Conservation (phyloP, 2,888 invertebrate genomes). For the Gari tellinella region DNA sequence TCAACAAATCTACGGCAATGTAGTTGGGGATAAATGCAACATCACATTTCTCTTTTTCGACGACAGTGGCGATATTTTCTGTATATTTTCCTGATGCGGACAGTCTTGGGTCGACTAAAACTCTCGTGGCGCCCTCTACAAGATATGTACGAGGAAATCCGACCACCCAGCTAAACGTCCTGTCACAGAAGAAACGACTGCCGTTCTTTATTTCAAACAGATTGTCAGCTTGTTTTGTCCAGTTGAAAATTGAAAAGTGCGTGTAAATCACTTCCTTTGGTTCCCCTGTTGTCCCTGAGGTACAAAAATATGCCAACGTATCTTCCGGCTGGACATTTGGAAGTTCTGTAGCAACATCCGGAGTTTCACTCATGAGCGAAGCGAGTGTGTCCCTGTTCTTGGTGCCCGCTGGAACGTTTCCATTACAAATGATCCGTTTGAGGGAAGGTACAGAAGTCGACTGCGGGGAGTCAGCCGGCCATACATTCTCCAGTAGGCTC, state of each 20-base stretch:
- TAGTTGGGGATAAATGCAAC: constrained; percentile 46
- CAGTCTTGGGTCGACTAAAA: constrained; percentile 43
- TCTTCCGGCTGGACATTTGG: constrained; percentile 52
- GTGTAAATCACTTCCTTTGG: constrained; percentile 44
- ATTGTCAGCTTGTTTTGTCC: constrained; percentile 9
- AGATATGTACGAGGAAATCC: constrained; percentile 45
- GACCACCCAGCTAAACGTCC: constrained; percentile 45
- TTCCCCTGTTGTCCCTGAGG: constrained; percentile 52
- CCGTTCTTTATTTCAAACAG: constrained; percentile 12
- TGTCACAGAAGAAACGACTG: constrained; percentile 36
- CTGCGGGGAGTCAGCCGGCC: constrained; percentile 1
- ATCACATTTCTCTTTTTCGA: constrained; percentile 43
- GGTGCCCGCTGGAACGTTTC: not conserved
- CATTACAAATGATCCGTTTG: constrained; percentile 26
- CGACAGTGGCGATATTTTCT: constrained; percentile 30
- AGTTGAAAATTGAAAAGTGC: constrained; percentile 46
- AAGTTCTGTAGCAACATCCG: constrained; percentile 2
- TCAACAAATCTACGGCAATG: constrained; percentile 30
- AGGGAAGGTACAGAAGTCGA: constrained; percentile 28
- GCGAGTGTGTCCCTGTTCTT: not conserved
- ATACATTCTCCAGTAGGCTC: constrained; percentile 35
- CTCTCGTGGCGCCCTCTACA: constrained; percentile 35
- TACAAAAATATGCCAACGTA: constrained; percentile 25
- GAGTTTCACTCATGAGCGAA: not conserved
- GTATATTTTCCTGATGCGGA: constrained; percentile 34